These are phyloP conservation scores for Ceryle rudis DNA, from an alignment of 2,797 vertebrate species.

Conservation along the genomic window DNA sequence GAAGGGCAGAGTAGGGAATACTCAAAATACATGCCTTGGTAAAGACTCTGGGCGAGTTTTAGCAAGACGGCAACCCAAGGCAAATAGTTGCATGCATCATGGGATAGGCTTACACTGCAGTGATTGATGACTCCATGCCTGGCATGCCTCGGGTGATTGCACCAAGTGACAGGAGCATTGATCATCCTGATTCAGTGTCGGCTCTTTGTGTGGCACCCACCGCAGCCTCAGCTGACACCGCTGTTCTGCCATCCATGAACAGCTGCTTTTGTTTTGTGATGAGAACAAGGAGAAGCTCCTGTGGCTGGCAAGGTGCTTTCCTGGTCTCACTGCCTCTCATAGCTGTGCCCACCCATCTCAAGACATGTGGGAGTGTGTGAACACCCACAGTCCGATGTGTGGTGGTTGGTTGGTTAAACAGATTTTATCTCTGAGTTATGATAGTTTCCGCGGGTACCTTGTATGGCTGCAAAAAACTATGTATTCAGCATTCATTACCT, in stretches of 20 bases:
- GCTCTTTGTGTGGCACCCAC: background rate
- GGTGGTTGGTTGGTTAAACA: background rate
- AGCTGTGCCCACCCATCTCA: rapidly evolving
- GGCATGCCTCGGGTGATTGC: background rate
- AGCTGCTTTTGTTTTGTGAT: background rate
- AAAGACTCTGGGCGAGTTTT: background rate
- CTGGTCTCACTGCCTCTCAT: rapidly evolving
- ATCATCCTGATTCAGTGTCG: background rate
- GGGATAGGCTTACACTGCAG: background rate
- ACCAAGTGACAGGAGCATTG: constrained; percentile 29
- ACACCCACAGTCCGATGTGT: rapidly evolving
- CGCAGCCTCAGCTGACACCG: rapidly evolving
- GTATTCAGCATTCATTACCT: background rate
- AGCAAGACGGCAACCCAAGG: background rate
- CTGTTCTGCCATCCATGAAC: rapidly evolving
- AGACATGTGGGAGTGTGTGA: rapidly evolving
- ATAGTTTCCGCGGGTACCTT: background rate
- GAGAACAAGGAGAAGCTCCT: rapidly evolving
- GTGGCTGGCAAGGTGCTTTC: background rate
- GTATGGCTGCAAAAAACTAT: background rate
- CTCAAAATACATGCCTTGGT: rapidly evolving
- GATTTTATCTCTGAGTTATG: background rate
- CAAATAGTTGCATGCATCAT: rapidly evolving
- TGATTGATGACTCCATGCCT: constrained; percentile 29
- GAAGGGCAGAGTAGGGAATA: background rate